phyloP scores from a whole-genome alignment of 1,140 invertebrate genomes.

The Drosophila lacteicornis region DNA sequence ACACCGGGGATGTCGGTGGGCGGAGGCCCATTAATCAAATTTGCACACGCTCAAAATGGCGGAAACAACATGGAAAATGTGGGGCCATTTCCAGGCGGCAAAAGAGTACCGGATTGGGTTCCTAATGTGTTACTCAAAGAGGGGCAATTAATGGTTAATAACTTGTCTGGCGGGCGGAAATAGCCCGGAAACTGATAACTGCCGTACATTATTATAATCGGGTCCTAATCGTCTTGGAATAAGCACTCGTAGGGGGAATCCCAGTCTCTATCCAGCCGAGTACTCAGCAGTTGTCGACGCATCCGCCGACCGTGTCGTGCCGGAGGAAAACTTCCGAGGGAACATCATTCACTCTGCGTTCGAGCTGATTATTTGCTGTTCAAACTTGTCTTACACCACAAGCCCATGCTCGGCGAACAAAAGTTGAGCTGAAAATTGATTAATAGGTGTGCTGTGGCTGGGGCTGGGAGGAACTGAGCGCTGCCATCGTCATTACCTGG shows the following conservation, averaged over 20 bases:
- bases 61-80: slow-evolving; percentile 58
- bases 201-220: slow-evolving; percentile 23
- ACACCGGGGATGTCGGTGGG: slow-evolving; percentile 20
- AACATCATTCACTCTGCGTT: slow-evolving; percentile 57
- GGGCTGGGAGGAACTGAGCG: slow-evolving; percentile 2
- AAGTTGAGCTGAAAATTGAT: slow-evolving; percentile 76
- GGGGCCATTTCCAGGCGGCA: slow-evolving; percentile 8
- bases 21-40: slow-evolving; percentile 74
- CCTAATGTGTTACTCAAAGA: slow-evolving; percentile 6
- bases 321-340: slow-evolving; percentile 36
- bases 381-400: slow-evolving; percentile 50
- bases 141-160: slow-evolving; percentile 38
- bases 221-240: slow-evolving; percentile 15
- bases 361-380: slow-evolving; percentile 70
- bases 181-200: slow-evolving; percentile 37
- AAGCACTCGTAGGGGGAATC: neutral
- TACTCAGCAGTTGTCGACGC: slow-evolving; percentile 8
- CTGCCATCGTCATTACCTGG: slow-evolving; percentile 36
- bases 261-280: neutral
- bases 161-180: slow-evolving; percentile 20
- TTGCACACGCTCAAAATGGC: slow-evolving; percentile 71
- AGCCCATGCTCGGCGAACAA: slow-evolving; percentile 46
- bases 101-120: neutral
- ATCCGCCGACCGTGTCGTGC: slow-evolving; percentile 34
- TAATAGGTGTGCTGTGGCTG: slow-evolving; percentile 60